These are phyloP conservation scores for Parnassius orleans DNA, from an alignment of 2,888 invertebrate genomes.

Conservation along the genomic window DNA sequence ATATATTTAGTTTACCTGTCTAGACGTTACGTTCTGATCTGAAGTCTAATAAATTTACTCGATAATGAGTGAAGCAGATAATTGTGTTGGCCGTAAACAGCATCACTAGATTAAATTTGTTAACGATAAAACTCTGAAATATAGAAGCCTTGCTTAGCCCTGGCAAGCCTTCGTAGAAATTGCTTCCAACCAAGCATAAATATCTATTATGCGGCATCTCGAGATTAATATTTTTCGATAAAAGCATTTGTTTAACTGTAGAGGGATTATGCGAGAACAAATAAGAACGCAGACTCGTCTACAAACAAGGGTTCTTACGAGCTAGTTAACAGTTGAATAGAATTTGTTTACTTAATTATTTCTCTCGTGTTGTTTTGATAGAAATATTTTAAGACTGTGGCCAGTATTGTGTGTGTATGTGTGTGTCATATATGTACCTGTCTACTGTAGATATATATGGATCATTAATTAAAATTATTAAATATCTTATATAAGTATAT, in stretches of 20 bases:
- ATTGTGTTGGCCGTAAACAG: slow-evolving; percentile 60
- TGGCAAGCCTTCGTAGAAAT: slow-evolving; percentile 60
- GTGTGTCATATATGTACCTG: too few species aligned
- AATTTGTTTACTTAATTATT: slow-evolving; percentile 39
- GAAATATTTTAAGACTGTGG: slow-evolving; percentile 1
- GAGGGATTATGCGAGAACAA: slow-evolving; percentile 58
- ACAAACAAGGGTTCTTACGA: slow-evolving; percentile 68
- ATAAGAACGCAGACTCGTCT: slow-evolving; percentile 43
- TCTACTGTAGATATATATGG: too few species aligned
- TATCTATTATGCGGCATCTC: slow-evolving; percentile 71
- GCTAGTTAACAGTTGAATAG: slow-evolving; percentile 37
- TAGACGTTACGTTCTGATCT: slow-evolving; percentile 41
- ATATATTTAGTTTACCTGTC: slow-evolving; percentile 33
- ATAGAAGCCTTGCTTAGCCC: slow-evolving; percentile 39
- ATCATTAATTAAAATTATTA: too few species aligned
- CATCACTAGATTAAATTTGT: slow-evolving; percentile 63
- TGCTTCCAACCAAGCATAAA: slow-evolving; percentile 75
- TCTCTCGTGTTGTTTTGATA: slow-evolving; percentile 21
- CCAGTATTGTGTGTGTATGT: not conserved
- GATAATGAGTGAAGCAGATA: slow-evolving; percentile 47
- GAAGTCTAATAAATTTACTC: slow-evolving; percentile 40
- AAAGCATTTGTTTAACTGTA: slow-evolving; percentile 50
- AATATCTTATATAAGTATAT: too few species aligned
- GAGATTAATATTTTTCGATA: slow-evolving; percentile 77
- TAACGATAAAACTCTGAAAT: slow-evolving; percentile 54